A percentile compares a stretch with the other conserved stretches of the same genome.
Evolutionary conservation across 2,888 invertebrate genomes (phyloP).

Genomic region (Eupeodes luniger): DNA sequence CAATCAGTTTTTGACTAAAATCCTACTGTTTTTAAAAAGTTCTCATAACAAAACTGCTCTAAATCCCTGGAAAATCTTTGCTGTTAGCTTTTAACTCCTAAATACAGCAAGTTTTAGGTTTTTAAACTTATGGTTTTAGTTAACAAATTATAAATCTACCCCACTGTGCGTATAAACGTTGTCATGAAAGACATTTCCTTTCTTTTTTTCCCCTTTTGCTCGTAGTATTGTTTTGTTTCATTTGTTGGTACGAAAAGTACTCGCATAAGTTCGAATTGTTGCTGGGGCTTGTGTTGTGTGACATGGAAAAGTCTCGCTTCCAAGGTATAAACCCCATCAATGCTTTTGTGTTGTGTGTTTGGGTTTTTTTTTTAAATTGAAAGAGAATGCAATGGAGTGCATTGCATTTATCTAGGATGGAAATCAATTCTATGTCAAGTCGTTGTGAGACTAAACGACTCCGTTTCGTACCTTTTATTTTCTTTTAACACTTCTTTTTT

Average conservation of each 20-base stretch:
- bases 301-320: slow-evolving; percentile 48
- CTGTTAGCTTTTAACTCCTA: no score
- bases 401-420: slow-evolving; percentile 34
- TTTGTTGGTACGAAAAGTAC: not conserved
- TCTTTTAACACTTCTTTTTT: not conserved
- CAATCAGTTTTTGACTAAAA: no score
- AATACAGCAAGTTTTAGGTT: no score
- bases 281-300: slow-evolving; percentile 8
- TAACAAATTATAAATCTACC: not conserved
- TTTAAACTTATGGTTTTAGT: no score
- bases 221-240: not conserved
- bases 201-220: not conserved
- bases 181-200: slow-evolving; percentile 55
- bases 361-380: slow-evolving; percentile 6
- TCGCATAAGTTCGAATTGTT: not conserved
- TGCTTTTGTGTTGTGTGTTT: slow-evolving; percentile 29
- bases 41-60: no score
- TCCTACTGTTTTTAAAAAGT: no score
- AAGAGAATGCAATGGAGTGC: slow-evolving; percentile 38
- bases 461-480: not conserved
- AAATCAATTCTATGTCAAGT: slow-evolving; percentile 65
- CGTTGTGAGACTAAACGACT: slow-evolving; percentile 7
- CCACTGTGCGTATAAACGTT: not conserved
- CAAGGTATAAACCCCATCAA: slow-evolving; percentile 28
- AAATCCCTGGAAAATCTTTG: no score